A percentile compares a stretch with the other conserved stretches of the same genome.
Conservation (phyloP, 2,888 invertebrate species). For the Macrosiphum euphorbiae region DNA sequence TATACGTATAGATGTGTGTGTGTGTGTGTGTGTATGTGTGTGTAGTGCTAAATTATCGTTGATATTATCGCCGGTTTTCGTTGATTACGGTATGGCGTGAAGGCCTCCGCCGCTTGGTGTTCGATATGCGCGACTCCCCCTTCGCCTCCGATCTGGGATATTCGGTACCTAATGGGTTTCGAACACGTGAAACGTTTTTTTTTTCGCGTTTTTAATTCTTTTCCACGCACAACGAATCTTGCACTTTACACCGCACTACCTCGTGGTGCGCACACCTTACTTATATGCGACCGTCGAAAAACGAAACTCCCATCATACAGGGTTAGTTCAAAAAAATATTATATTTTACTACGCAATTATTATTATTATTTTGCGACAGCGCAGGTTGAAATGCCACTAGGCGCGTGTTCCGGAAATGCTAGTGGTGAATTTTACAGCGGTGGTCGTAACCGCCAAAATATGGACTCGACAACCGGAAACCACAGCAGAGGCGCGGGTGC, state of each 20-base stretch:
- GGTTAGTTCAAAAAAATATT: background rate
- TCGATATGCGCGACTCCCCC: background rate
- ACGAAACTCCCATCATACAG: background rate
- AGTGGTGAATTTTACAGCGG: background rate
- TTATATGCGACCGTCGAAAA: background rate
- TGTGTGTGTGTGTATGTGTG: background rate
- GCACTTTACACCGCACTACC: background rate
- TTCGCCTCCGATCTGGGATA: background rate
- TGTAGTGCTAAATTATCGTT: background rate
- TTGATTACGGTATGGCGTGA: conserved; percentile 60
- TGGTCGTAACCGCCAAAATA: background rate
- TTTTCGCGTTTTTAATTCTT: background rate
- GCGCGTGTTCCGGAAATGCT: background rate
- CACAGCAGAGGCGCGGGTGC: background rate
- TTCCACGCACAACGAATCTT: background rate
- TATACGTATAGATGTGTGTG: background rate
- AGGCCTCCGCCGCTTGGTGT: background rate
- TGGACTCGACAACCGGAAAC: background rate
- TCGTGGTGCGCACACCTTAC: background rate
- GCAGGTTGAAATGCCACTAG: background rate
- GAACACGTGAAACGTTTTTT: conserved; percentile 53
- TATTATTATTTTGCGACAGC: background rate
- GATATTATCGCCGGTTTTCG: background rate
- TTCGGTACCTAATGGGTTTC: conserved; percentile 36
- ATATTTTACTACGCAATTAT: background rate